Conservation (phyloP, 2,113 vertebrate genomes). For the Anolis sagrei region DNA sequence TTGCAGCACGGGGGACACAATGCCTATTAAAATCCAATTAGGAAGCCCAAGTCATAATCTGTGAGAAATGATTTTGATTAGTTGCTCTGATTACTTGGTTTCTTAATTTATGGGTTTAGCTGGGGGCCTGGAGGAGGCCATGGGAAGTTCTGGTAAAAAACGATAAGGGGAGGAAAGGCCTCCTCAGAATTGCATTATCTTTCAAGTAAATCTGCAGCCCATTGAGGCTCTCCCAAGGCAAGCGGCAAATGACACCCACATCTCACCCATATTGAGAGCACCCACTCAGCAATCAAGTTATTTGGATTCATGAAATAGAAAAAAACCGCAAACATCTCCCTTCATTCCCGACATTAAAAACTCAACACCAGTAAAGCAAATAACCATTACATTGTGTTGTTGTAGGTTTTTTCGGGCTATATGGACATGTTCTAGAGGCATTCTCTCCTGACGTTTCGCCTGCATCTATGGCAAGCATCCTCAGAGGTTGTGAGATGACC, state of each 20-base stretch:
- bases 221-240: not conserved
- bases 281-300: too few species aligned
- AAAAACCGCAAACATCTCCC: not conserved
- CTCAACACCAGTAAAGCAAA: not conserved
- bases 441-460: too few species aligned
- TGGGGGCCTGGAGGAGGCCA: not conserved
- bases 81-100: slow-evolving; percentile 29
- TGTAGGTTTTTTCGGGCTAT: too few species aligned
- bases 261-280: too few species aligned
- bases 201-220: not conserved
- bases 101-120: slow-evolving; percentile 23
- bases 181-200: not conserved
- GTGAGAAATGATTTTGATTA: slow-evolving; percentile 34
- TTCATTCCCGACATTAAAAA: not conserved
- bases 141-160: not conserved
- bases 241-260: not conserved
- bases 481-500: too few species aligned
- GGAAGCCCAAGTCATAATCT: slow-evolving; percentile 15
- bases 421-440: too few species aligned
- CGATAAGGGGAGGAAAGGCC: not conserved
- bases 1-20: not conserved
- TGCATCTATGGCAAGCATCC: too few species aligned
- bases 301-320: not conserved
- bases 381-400: too few species aligned
- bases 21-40: slow-evolving; percentile 41